Evolutionary conservation across 2,113 vertebrate species (phyloP), one percentile per base, ranked within the genome.

Genomic region (Ictalurus furcatus): DNA sequence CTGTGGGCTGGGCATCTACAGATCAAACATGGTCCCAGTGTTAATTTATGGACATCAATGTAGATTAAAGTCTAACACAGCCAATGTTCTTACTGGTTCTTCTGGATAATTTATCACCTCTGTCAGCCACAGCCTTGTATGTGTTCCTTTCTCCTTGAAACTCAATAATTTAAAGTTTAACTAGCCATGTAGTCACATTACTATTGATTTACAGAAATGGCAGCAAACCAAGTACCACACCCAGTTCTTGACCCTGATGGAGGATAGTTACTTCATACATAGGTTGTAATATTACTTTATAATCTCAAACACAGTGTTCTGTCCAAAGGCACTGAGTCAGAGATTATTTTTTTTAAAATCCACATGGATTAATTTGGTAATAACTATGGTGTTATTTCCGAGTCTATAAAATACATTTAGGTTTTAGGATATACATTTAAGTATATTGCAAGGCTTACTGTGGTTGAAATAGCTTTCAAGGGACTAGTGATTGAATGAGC

Each of bases 1-100:
- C 97, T 0, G 97, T 98, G 40, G 97, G 97, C 94, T 97, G 97
- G 90, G 97, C 97, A 95, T 98, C 97, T 98, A 93, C 5, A 58
- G 28, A 63, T 54, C 88, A 90, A 76, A 44, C 52, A 34, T 79
- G 78, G 48, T 78, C 48, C 52, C 59, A n/a, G 34, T 23, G 54
- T 86, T 37, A 86, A 87, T 74, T 85, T 30, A 61, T 86, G 37
- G 84, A 48, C 23, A 88, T 58, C 86, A 59, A 78, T 56, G 52
- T 85, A 63, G 23, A 71, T 85, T 85, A 78, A 85, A 80, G 71
- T 79, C 82, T n/a, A 69, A 78, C 80, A 67, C 85, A 87, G 30
- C 48, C 14, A 81, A 61, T 6, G 34, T 37, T 21, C 30, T 59
- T 54, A 48, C 40, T 9, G 69, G 25, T 82, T 81, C 40, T 40